phyloP scores from a whole-genome alignment of 2,113 vertebrate genomes.

The Zootoca vivipara region DNA sequence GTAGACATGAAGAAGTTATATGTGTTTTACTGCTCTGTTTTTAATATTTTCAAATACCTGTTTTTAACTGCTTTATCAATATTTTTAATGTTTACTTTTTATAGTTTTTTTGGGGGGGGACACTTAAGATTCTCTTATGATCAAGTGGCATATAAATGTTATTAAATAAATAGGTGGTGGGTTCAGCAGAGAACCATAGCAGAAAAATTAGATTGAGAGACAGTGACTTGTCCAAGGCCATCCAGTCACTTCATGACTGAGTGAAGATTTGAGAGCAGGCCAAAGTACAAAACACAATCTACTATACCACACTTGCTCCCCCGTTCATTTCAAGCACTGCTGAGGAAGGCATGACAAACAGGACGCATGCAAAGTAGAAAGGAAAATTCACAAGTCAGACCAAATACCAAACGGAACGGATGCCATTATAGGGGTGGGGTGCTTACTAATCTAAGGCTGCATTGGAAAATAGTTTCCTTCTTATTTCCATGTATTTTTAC shows the following conservation, averaged over 20 bases:
- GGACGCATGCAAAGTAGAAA: background rate
- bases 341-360: background rate
- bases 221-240: background rate
- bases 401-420: background rate
- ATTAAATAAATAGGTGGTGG: background rate
- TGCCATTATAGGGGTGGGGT: background rate
- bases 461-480: background rate
- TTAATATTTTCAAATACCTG: no score
- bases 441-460: background rate
- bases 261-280: background rate
- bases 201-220: background rate
- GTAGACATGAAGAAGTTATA: no score
- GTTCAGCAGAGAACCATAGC: background rate
- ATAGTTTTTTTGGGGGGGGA: no score
- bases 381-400: background rate
- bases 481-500: no score
- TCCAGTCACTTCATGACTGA: background rate
- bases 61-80: no score
- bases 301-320: background rate
- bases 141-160: no score
- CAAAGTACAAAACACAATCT: background rate
- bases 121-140: no score
- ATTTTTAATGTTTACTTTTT: no score
- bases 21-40: no score
- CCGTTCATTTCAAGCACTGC: conserved; percentile 29